A percentile compares a stretch with the other conserved stretches of the same genome.
phyloP scores from a whole-genome alignment of 1,140 invertebrate species.

The Stratiolaelaps scimitus region DNA sequence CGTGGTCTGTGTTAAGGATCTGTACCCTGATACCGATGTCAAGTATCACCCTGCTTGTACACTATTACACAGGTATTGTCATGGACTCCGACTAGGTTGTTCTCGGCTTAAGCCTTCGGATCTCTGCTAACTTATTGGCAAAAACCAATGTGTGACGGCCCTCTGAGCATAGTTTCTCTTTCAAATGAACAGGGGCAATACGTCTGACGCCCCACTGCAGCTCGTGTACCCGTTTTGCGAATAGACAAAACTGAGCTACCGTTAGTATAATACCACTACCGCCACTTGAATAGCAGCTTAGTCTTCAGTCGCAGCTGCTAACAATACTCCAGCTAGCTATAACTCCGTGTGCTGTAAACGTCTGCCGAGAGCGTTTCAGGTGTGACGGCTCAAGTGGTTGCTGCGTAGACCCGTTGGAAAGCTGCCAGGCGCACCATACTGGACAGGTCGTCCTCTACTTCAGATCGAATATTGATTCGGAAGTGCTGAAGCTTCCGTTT shows the following conservation, averaged over 20 bases:
- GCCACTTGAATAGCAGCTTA: too few species aligned
- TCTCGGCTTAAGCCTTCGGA: background rate
- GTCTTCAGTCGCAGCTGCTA: too few species aligned
- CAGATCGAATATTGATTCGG: background rate
- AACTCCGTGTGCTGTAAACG: background rate
- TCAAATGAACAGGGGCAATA: background rate
- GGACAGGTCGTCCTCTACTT: conserved; percentile 5
- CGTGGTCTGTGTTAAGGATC: conserved; percentile 9
- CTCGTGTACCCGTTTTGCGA: too few species aligned
- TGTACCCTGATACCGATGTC: conserved; percentile 11
- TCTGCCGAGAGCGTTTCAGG: background rate
- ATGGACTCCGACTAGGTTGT: too few species aligned
- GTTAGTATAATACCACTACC: too few species aligned
- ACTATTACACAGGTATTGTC: background rate
- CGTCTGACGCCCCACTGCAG: too few species aligned
- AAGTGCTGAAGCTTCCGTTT: background rate
- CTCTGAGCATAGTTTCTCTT: background rate
- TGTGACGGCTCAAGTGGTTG: background rate
- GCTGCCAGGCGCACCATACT: background rate
- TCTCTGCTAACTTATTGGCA: too few species aligned
- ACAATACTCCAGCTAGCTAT: too few species aligned
- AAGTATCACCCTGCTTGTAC: conserved; percentile 14
- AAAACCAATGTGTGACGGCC: background rate
- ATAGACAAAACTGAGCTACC: too few species aligned
- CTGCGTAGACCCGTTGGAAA: background rate